These are phyloP conservation scores for Gymnocypris eckloni DNA, from an alignment of 2,797 vertebrate genomes.

Conservation along the genomic window DNA sequence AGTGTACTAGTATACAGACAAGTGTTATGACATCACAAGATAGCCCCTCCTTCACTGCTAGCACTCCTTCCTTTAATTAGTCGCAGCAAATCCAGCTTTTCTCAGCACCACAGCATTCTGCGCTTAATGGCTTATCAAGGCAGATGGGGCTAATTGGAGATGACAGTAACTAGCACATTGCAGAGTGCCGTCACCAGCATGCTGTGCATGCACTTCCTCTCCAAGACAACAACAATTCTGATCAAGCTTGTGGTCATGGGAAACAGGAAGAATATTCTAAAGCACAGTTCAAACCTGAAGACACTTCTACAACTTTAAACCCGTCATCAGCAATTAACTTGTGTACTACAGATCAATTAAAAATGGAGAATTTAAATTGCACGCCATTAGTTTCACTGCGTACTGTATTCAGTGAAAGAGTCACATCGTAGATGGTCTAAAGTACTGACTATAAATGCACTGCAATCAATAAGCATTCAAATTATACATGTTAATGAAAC, in stretches of 20 bases:
- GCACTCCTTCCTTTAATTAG: conserved; percentile 59
- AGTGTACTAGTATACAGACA: conserved; percentile 19
- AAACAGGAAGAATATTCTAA: not conserved
- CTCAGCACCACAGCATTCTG: conserved; percentile 64
- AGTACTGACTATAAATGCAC: not conserved
- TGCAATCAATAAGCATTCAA: not conserved
- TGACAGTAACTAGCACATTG: conserved; percentile 61
- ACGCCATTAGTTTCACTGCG: not conserved
- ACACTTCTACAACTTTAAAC: not conserved
- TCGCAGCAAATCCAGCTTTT: conserved; percentile 77
- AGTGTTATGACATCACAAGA: conserved; percentile 49
- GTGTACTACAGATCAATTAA: not conserved
- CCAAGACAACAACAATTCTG: conserved; percentile 35
- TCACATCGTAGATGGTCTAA: not conserved
- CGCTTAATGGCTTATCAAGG: conserved; percentile 74
- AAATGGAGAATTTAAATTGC: not conserved
- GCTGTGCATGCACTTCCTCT: conserved; percentile 61
- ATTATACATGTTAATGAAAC: not conserved
- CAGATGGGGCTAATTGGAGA: conserved; percentile 76
- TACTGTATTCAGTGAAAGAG: not conserved
- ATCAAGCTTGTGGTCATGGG: not conserved
- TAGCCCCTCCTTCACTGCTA: conserved; percentile 36
- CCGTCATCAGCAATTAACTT: not conserved
- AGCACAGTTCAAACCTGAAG: not conserved
- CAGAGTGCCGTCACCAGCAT: conserved; percentile 53